Base-by-base conservation (phyloP, 2,113 vertebrate species). In the Corythornis cristatus region DNA sequence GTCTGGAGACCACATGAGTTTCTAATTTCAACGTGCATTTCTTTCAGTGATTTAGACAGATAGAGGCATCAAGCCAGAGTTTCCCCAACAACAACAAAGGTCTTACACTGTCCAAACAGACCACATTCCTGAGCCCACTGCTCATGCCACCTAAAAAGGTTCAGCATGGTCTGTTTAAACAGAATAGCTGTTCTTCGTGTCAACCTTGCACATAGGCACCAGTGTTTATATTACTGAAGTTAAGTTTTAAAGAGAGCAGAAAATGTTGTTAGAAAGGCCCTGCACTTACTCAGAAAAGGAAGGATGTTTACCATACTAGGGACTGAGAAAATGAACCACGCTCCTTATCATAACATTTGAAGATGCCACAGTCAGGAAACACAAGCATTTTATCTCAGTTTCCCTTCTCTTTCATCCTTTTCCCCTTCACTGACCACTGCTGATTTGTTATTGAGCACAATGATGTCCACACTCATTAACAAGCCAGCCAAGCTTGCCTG, bases 101-200 rank as follows among this genome's bases (percentile, higher is more conserved):
- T 96, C 95, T 96, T 85, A 53, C 8, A 93, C 94, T 97, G 94
- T 97, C 96, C 95, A 97, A 98, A 97, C 92, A 95, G 93, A 90
- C 18, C 8, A 46, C 89, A 88, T 96, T 96, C 94, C 93, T 94
- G 68, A 97, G 65, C 75, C 80, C 81, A 29, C 73, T 93, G 93
- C 65, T 97, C 94, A 93, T 90, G 93, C 88, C 95, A 94, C 89
- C 78, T 94, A 78, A 95, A 96, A 96, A 90, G 57, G 56, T 77
- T 88, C 95, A 68, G 86, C 77, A 5, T 16, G 58, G 68, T 65
- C 40, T 96, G 93, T 95, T 91, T 86, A 88, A 86, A 71, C 70
- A 95, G 89, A 92, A 81, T 79, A 79, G 67, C 82, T 91, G 73
- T 37, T 96, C 70, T 19, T 90, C 54, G 45, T 90, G 93, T 89